Percentiles rank a stretch among this genome's conserved stretches.
Evolutionary conservation across 2,797 vertebrate species (phyloP).

Genomic region (Kryptolebias ocellatus): DNA sequence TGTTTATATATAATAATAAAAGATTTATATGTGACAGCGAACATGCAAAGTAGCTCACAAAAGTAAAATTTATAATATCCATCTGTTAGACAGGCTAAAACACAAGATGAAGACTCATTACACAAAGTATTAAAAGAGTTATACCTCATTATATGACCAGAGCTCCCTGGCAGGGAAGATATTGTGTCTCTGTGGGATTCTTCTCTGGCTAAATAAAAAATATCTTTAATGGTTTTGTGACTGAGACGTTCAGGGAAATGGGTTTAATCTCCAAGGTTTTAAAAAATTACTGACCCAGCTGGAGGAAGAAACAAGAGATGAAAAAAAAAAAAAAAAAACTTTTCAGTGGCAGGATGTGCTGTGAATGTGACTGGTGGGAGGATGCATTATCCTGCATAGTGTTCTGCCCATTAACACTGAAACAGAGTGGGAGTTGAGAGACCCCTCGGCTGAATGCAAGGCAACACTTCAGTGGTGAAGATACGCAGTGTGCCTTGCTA

Average conservation of each 20-base stretch:
- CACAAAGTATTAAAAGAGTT: slow-evolving; percentile 16
- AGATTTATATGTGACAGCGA: background rate
- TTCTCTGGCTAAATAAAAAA: background rate
- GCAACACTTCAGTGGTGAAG: slow-evolving; percentile 49
- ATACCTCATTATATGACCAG: slow-evolving; percentile 6
- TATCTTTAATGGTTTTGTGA: slow-evolving; percentile 25
- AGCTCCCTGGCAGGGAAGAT: background rate
- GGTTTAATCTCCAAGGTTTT: slow-evolving; percentile 43
- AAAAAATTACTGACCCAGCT: slow-evolving; percentile 55
- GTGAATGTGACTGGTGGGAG: slow-evolving; percentile 64
- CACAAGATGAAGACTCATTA: slow-evolving; percentile 5
- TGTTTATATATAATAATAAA: background rate
- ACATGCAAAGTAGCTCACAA: background rate
- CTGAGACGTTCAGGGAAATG: slow-evolving; percentile 46
- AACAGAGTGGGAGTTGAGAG: slow-evolving; percentile 57
- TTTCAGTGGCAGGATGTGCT: slow-evolving; percentile 69
- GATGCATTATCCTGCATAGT: slow-evolving; percentile 62
- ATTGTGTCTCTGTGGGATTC: background rate
- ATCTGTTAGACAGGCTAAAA: background rate
- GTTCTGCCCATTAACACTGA: slow-evolving; percentile 62
- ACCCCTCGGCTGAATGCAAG: slow-evolving; percentile 41
- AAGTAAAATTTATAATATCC: slow-evolving; percentile 11
- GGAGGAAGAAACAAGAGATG: slow-evolving; percentile 34
- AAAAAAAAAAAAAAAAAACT: slow-evolving; percentile 61
- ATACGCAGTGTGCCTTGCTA: slow-evolving; percentile 9